Evolutionary conservation across 2,888 invertebrate genomes (phyloP), one percentile per base, ranked within the genome.

Genomic region (Agapetus fuscipes): DNA sequence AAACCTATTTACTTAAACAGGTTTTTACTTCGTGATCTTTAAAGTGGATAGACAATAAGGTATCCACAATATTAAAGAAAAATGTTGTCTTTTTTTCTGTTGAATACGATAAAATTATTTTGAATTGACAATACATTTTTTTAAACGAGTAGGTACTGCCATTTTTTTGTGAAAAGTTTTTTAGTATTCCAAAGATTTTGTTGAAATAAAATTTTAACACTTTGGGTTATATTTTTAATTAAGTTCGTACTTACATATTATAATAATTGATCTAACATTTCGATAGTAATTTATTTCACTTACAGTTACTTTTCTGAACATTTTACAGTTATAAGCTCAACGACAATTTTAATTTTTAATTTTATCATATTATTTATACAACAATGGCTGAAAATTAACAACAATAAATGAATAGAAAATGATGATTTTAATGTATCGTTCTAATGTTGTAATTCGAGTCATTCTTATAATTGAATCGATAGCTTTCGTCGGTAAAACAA

Each of bases 241-340:
- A 20, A 20, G 4, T 20, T 20, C 20, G 20, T 20, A 20, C 4
- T 6, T 20, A 20, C 20, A 20, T 20, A 20, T 4, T 20, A 20
- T n/a, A n/a, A n/a, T n/a, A n/a, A n/a, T n/a, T n/a, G n/a, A n/a
- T n/a, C n/a, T n/a, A n/a, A n/a, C n/a, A n/a, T n/a, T n/a, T n/a
- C n/a, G 20, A 9, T 20, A 20, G 5, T 6, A 30, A 6, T 10
- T 12, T 14, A 14, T 30, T 13, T 12, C 12, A 14, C 6, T 30
- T 30, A 12, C 5, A 9, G 3, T 14, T 28, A 28, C n/a, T 28
- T 28, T 28, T 7, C 28, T 12, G 4, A 7, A 28, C 6, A 28
- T 7, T 28, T 26, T 39, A 41, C 33, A 39, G 26, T 36, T 45
- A 45, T 45, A 45, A 45, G 45, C 45, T 45, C 45, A 45, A 45